Percentiles rank a stretch among this genome's conserved stretches.
Conservation (phyloP, 1,140 invertebrate genomes). For the Drosophila bocqueti region DNA sequence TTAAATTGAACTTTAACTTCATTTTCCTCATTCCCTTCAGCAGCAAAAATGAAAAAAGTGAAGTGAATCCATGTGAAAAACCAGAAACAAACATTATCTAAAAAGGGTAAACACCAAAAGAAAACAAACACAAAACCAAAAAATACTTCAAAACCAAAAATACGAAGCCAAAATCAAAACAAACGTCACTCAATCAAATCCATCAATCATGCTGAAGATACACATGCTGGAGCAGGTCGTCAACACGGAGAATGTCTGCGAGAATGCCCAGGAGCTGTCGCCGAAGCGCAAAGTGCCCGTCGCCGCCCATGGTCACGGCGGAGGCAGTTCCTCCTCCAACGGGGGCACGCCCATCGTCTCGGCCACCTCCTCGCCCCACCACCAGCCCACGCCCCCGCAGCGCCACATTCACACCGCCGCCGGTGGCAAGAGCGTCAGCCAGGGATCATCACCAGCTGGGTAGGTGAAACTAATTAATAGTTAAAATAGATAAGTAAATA, state of each 20-base stretch:
- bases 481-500: background rate
- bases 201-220: slow-evolving; percentile 79
- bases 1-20: slow-evolving; percentile 21
- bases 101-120: slow-evolving; percentile 45
- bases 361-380: slow-evolving; percentile 75
- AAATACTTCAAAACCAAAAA: slow-evolving; percentile 61
- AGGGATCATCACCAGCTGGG: slow-evolving; percentile 81
- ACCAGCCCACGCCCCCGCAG: slow-evolving; percentile 74
- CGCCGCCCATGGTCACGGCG: slow-evolving; percentile 14
- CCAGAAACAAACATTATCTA: slow-evolving; percentile 14
- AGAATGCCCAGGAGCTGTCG: slow-evolving; percentile 70
- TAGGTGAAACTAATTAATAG: slow-evolving; percentile 39
- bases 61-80: slow-evolving; percentile 42
- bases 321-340: slow-evolving; percentile 67
- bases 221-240: slow-evolving; percentile 81
- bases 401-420: slow-evolving; percentile 61
- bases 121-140: slow-evolving; percentile 33
- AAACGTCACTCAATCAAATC: slow-evolving; percentile 59
- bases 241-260: slow-evolving; percentile 65
- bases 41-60: slow-evolving; percentile 44
- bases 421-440: slow-evolving; percentile 67
- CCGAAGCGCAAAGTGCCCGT: slow-evolving; percentile 65
- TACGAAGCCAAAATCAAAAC: slow-evolving; percentile 60
- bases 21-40: background rate
- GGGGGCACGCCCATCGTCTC: slow-evolving; percentile 71